These are phyloP conservation scores for Propsilocerus akamusi DNA, from an alignment of 1,140 invertebrate genomes.

Conservation along the genomic window DNA sequence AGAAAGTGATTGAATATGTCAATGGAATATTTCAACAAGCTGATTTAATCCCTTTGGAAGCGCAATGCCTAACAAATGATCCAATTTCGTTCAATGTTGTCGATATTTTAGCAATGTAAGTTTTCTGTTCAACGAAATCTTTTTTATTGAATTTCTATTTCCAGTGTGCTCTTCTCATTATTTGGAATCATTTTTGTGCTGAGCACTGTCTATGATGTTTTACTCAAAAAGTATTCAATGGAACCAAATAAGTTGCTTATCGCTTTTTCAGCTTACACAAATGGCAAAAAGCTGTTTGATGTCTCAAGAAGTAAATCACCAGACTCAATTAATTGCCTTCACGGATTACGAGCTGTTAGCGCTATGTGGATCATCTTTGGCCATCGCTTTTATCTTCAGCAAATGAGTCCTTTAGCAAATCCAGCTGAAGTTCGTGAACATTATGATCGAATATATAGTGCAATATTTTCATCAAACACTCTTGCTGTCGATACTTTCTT, in stretches of 20 bases:
- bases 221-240: too few relatives aligned
- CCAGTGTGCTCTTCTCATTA: background rate
- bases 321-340: background rate
- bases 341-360: slow-evolving; percentile 4
- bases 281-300: slow-evolving; percentile 1
- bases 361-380: slow-evolving; percentile 5
- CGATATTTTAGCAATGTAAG: background rate
- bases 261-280: slow-evolving; percentile 4
- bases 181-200: background rate
- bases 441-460: background rate
- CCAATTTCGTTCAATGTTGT: background rate
- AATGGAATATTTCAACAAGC: background rate
- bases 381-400: background rate
- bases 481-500: background rate
- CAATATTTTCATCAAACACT: background rate
- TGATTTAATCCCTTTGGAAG: background rate
- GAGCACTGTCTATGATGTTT: slow-evolving; percentile 4
- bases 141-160: background rate
- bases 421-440: background rate
- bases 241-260: background rate
- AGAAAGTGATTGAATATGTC: background rate
- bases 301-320: background rate
- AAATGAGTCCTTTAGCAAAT: background rate
- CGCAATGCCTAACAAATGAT: background rate
- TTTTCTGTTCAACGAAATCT: background rate